These are phyloP conservation scores for Stichopus horrens DNA, from an alignment of 53 echinoderm and acorn worm species.

Conservation along the genomic window DNA sequence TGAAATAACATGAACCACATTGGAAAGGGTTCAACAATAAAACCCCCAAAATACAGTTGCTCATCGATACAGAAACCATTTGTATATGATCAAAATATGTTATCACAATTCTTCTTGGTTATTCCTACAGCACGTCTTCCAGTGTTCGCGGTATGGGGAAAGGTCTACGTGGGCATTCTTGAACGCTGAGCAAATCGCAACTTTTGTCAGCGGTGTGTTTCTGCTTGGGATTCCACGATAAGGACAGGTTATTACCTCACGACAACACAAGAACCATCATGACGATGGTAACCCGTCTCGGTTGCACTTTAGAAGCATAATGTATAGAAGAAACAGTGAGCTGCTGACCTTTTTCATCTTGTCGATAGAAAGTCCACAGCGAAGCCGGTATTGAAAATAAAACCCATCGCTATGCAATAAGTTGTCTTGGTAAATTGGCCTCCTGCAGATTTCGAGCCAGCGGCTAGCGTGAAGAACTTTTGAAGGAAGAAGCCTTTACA, in stretches of 20 bases:
- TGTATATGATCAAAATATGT: no score
- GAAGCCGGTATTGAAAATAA: neutral
- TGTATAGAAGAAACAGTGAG: neutral
- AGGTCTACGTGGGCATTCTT: neutral
- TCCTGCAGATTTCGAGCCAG: constrained; percentile 22
- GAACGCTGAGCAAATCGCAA: neutral
- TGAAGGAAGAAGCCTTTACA: neutral
- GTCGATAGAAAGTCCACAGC: neutral
- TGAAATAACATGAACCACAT: no score
- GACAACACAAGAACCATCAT: no score
- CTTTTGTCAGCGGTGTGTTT: neutral
- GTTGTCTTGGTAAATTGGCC: constrained; percentile 40
- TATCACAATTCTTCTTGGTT: neutral
- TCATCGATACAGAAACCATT: no score
- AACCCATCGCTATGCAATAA: constrained; percentile 20
- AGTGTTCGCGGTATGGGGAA: neutral
- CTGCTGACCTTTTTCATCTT: neutral
- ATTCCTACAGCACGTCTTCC: neutral
- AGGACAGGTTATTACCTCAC: no score
- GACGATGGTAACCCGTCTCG: neutral
- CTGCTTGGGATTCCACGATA: no score
- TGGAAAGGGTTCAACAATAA: no score
- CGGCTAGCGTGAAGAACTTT: constrained; percentile 20
- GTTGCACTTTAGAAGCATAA: neutral
- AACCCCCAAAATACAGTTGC: no score